Evolutionary conservation across 2,888 invertebrate genomes (phyloP), one percentile per base, ranked within the genome.

Genomic region (Tanytarsus gracilentus): DNA sequence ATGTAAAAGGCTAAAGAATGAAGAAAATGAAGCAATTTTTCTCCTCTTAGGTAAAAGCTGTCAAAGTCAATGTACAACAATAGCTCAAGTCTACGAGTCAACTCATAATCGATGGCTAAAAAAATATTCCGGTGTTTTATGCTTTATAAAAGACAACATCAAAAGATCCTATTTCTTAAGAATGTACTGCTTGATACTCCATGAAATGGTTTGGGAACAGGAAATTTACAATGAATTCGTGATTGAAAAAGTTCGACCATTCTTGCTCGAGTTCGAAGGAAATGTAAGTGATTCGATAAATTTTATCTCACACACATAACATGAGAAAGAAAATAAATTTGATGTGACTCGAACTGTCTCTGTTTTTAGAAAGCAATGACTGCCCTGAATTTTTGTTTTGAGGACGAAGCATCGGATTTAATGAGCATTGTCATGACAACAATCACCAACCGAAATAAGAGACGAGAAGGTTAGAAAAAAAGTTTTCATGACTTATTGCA

Each of bases 201-300:
- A 83, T 67, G 75, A 78, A 50, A 78, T 88, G 77, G 78, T 93
- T 53, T 96, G 95, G 93, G 94, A 97, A 73, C 96, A 97, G 69
- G 95, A 96, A 74, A 80, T 96, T 50, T 97, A 97, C 75, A 86
- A 86, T 69, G 83, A 86, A 68, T 89, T 97, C 74, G 85, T 88
- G 65, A 91, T 96, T 72, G 84, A 85, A 67, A 82, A 82, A 64
- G 86, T 89, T 0, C 76, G 84, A 63, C 78, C 85, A 2, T 93
- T 85, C 73, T 83, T 97, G 67, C 88, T 96, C 69, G 89, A 90
- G 7, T 97, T 97, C 74, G 96, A 97, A 76, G 94, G 92, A 63
- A 89, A 92, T 76, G 90, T 89, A 75, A 77, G 78, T n/a, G n/a
- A n/a, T n/a, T n/a, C n/a, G n/a, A n/a, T n/a, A n/a, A n/a, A n/a